A percentile compares a stretch with the other conserved stretches of the same genome.
Conservation (phyloP, 2,888 invertebrate species). For the Mythimna ferrago region DNA sequence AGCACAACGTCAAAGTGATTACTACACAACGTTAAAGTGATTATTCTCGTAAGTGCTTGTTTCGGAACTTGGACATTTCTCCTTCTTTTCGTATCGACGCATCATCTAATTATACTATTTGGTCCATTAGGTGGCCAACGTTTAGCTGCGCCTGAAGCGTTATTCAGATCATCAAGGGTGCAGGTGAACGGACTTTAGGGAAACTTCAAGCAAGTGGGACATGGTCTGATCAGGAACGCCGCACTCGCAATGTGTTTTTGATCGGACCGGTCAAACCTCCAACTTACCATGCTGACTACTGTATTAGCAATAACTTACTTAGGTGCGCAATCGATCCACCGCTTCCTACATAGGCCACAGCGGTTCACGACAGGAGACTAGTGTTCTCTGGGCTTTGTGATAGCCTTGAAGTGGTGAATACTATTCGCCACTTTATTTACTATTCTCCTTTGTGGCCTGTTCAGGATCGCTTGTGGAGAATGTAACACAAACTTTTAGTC, state of each 20-base stretch:
- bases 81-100: not conserved
- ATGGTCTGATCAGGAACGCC: not conserved
- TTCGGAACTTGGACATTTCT: not conserved
- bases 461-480: not conserved
- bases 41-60: not conserved
- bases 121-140: not conserved
- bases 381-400: not conserved
- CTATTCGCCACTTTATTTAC: not conserved
- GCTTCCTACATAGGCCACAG: not conserved
- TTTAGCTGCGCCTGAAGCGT: not conserved
- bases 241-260: not conserved
- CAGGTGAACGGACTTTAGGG: not conserved
- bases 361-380: no score
- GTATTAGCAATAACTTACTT: not conserved
- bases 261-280: not conserved
- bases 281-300: no score
- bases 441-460: not conserved
- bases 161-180: not conserved
- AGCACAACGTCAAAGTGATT: not conserved
- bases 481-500: not conserved
- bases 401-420: not conserved
- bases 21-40: not conserved
- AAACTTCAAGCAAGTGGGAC: not conserved
- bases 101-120: not conserved
- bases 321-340: not conserved